Percentiles rank a stretch among this genome's conserved stretches.
These are phyloP conservation scores for Mormoops blainvillei DNA, from an alignment of 2,113 vertebrate species.

Conservation along the genomic window DNA sequence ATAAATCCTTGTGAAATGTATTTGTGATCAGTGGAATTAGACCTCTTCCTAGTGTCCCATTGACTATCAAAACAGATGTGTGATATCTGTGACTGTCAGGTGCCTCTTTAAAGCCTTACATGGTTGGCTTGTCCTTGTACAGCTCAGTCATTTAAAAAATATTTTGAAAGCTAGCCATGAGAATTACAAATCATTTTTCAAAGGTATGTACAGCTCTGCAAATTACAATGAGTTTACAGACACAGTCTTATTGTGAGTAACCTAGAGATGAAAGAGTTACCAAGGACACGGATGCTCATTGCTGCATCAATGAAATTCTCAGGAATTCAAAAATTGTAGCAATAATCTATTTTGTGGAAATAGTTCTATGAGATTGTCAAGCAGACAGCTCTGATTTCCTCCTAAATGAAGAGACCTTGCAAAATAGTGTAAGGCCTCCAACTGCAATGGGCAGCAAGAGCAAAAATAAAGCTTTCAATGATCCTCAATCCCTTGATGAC, in stretches of 20 bases:
- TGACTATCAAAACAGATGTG: conserved; percentile 47
- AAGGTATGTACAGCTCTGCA: conserved; percentile 62
- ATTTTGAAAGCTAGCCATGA: conserved; percentile 70
- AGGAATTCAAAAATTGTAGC: conserved; percentile 47
- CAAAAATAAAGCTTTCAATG: background rate
- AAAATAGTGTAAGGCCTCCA: background rate
- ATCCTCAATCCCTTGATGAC: background rate
- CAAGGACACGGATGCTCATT: conserved; percentile 63
- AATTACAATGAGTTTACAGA: conserved; percentile 73
- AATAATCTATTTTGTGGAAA: conserved; percentile 56
- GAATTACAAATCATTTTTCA: conserved; percentile 71
- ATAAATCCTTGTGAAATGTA: conserved; percentile 26
- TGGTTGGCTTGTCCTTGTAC: conserved; percentile 56
- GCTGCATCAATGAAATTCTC: conserved; percentile 46
- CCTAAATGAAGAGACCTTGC: conserved; percentile 33
- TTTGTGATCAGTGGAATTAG: conserved; percentile 30
- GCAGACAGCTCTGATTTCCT: conserved; percentile 41
- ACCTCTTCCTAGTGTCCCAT: conserved; percentile 34
- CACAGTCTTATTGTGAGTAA: conserved; percentile 52
- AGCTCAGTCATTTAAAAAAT: conserved; percentile 68
- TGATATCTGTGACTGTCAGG: conserved; percentile 41
- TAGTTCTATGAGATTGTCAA: conserved; percentile 53
- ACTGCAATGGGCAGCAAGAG: background rate
- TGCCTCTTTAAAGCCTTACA: conserved; percentile 52
- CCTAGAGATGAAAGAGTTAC: conserved; percentile 72